A percentile compares a stretch with the other conserved stretches of the same genome.
phyloP scores from a whole-genome alignment of 2,797 vertebrate genomes.

The Lindbergichthys nudifrons region DNA sequence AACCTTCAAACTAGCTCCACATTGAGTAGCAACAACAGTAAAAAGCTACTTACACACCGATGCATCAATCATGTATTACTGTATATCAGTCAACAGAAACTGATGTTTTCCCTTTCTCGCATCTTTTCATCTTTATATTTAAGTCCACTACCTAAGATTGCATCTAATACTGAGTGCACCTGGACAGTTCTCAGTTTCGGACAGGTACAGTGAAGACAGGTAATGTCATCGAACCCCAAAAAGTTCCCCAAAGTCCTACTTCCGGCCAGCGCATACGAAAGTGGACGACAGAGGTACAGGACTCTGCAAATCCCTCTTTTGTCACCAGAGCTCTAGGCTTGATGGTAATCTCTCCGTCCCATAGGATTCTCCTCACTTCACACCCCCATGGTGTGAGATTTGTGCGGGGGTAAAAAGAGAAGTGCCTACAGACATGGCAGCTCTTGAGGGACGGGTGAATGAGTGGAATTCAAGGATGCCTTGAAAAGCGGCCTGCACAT shows the following conservation, averaged over 20 bases:
- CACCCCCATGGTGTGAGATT: conserved; percentile 80
- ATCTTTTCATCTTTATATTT: neutral
- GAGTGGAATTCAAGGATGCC: conserved; percentile 77
- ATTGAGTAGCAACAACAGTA: neutral
- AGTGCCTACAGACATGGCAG: conserved; percentile 72
- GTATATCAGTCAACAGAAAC: neutral
- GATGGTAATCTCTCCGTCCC: conserved; percentile 81
- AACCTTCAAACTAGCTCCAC: neutral
- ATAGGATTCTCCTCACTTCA: conserved; percentile 78
- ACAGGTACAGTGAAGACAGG: conserved; percentile 34
- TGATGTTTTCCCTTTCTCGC: neutral
- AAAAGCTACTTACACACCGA: neutral
- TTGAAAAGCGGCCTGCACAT: conserved; percentile 73
- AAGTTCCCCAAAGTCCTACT: conserved; percentile 46
- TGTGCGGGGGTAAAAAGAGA: conserved; percentile 73
- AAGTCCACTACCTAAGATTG: neutral
- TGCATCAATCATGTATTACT: neutral
- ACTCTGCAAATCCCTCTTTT: conserved; percentile 81
- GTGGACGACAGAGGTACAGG: conserved; percentile 62
- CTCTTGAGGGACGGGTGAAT: conserved; percentile 79
- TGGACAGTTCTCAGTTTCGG: conserved; percentile 30
- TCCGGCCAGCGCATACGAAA: conserved; percentile 38
- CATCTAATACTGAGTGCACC: conserved; percentile 12
- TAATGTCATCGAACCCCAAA: conserved; percentile 39
- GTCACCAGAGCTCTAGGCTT: conserved; percentile 73